Evolutionary conservation across 2,888 invertebrate genomes (phyloP), one percentile per base, ranked within the genome.

Genomic region (Pimpla rufipes): DNA sequence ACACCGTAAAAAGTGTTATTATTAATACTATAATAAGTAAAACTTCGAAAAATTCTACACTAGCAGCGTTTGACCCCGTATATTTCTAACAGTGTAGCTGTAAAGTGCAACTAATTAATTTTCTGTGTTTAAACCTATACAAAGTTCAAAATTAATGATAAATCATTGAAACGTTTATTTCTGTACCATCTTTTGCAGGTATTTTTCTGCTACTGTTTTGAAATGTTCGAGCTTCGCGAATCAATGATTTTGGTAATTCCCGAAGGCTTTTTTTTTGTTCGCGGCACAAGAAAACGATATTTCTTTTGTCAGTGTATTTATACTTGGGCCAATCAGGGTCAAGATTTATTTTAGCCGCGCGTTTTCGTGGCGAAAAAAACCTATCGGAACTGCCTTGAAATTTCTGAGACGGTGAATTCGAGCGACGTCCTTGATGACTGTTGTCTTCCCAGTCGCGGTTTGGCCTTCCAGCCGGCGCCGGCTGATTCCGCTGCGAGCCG

Each of bases 391-490:
- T 70, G 55, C 74, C 74, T 74, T 79, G 79, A 82, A 64, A 55
- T 18, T 55, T 70, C 62, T 59, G 42, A 13, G 64, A 71, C 29
- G 57, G 18, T 11, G 21, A 62, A 79, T 71, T 75, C 35, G 21
- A 64, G 50, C 13, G 50, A 29, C 59, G 64, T 76, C 66, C 75
- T 66, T 74, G 78, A 70, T 74, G 78, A 70, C 29, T 50, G 55
- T 57, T 75, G 75, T 71, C 59, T 79, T 16, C 70, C 74, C 42
- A 16, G 21, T 35, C n/a, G 10, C 18, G n/a, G 3, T 45, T 4
- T 21, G 75, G 47, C 75, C 70, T 68, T 83, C 70, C 66, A 79
- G 21, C n/a, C 62, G 55, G 18, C 68, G 73, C 57, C 68, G 52
- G 45, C 35, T 21, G 62, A 47, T 47, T 21, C 37, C 18, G 10